A percentile compares a stretch with the other conserved stretches of the same genome.
phyloP scores from a whole-genome alignment of 2,888 invertebrate species.

The Drosophila longiperda region DNA sequence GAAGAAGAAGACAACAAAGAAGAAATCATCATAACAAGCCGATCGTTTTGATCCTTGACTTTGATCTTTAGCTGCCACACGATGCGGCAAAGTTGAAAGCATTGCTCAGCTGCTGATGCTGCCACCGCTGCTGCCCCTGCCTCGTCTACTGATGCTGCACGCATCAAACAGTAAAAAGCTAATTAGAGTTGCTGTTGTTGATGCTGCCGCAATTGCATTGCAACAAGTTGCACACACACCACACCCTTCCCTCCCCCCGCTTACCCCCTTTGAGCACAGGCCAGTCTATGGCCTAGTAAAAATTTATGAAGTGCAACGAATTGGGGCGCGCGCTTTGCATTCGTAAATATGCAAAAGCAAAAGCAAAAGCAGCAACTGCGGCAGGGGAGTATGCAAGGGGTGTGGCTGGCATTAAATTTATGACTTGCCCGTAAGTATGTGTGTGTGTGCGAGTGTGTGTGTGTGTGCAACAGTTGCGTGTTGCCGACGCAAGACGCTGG shows the following conservation, averaged over 20 bases:
- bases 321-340: constrained; percentile 64
- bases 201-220: constrained; percentile 42
- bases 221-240: constrained; percentile 16
- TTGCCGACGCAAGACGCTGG: constrained; percentile 26
- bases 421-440: constrained; percentile 17
- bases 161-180: constrained; percentile 75
- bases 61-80: constrained; percentile 77
- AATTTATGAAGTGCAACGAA: constrained; percentile 81
- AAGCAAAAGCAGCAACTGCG: constrained; percentile 3
- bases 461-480: constrained; percentile 41
- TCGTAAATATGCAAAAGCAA: constrained; percentile 68
- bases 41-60: constrained; percentile 76
- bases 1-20: neutral
- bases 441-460: neutral
- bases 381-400: neutral
- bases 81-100: constrained; percentile 75
- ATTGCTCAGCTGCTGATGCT: constrained; percentile 43
- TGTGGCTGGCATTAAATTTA: constrained; percentile 47
- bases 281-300: constrained; percentile 51
- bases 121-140: constrained; percentile 8
- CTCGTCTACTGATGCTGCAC: constrained; percentile 49
- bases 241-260: neutral
- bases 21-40: constrained; percentile 79
- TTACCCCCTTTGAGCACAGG: neutral
- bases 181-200: constrained; percentile 60